Evolutionary conservation across 2,797 vertebrate species (phyloP).

Genomic region (Crocodylus rhombifer): DNA sequence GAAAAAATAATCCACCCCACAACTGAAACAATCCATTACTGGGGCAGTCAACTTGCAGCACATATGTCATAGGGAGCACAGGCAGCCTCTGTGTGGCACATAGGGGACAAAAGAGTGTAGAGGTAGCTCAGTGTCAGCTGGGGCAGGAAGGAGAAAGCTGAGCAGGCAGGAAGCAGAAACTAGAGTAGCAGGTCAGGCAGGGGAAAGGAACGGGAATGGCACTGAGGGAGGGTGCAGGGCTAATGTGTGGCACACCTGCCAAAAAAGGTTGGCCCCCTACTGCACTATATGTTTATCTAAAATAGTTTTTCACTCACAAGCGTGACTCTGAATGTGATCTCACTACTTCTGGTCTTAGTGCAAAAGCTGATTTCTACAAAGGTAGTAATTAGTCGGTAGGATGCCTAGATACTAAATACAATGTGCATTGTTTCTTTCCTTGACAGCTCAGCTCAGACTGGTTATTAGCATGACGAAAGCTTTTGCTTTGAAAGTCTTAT

Average conservation of each 20-base stretch:
- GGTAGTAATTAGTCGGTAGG: slow-evolving; percentile 12
- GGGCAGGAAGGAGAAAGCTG: too few relatives aligned
- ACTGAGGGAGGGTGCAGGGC: neutral
- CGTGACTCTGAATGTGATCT: neutral
- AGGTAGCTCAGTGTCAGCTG: too few relatives aligned
- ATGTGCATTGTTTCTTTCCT: slow-evolving; percentile 27
- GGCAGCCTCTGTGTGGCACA: too few relatives aligned
- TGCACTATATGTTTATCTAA: neutral
- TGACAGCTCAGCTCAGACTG: slow-evolving; percentile 7
- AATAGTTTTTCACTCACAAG: neutral
- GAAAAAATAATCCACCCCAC: too few relatives aligned
- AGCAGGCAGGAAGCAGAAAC: too few relatives aligned
- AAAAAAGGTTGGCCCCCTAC: accelerated
- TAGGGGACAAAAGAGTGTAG: too few relatives aligned
- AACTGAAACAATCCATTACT: too few relatives aligned
- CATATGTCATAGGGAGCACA: too few relatives aligned
- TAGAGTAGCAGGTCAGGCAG: too few relatives aligned
- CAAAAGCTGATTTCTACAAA: slow-evolving; percentile 13
- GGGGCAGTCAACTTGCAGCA: too few relatives aligned
- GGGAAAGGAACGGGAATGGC: too few relatives aligned
- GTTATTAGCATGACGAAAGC: neutral
- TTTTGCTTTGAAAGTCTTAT: slow-evolving; percentile 21
- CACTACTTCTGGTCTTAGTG: neutral
- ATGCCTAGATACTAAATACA: neutral
- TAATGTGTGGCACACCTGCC: neutral